Evolutionary conservation across 2,797 vertebrate species (phyloP).

Genomic region (Varecia variegata): DNA sequence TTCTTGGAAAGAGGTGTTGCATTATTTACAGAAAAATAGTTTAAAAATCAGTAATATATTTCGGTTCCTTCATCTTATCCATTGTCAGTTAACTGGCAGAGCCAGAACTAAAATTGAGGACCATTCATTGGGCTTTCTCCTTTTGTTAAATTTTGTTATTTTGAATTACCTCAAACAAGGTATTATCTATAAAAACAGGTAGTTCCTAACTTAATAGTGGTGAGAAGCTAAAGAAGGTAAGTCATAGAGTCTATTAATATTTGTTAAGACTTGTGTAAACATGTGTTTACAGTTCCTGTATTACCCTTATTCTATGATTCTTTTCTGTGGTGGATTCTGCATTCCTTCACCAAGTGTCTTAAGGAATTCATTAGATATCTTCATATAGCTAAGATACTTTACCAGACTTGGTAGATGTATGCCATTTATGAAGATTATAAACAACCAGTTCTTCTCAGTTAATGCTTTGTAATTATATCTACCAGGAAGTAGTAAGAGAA

Average conservation of each 20-base stretch:
- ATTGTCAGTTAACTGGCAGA: constrained; percentile 9
- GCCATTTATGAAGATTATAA: constrained; percentile 2
- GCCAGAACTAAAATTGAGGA: neutral
- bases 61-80: constrained; percentile 8
- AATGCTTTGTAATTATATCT: constrained; percentile 63
- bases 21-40: neutral
- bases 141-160: neutral
- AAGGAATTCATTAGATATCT: constrained; percentile 35
- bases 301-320: constrained; percentile 28
- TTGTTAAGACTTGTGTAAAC: neutral
- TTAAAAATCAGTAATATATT: neutral
- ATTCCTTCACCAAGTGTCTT: neutral
- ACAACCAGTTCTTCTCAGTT: neutral
- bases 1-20: neutral
- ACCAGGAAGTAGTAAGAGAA: constrained; percentile 92
- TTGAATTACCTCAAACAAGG: neutral
- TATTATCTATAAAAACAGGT: neutral
- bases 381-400: neutral
- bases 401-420: neutral
- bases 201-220: neutral
- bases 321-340: neutral
- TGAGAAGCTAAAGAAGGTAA: neutral
- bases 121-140: neutral
- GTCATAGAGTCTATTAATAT: neutral
- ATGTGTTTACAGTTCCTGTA: neutral